These are phyloP conservation scores for Drosophila nr. perissopoda DNA, from an alignment of 2,888 invertebrate species.

Conservation along the genomic window DNA sequence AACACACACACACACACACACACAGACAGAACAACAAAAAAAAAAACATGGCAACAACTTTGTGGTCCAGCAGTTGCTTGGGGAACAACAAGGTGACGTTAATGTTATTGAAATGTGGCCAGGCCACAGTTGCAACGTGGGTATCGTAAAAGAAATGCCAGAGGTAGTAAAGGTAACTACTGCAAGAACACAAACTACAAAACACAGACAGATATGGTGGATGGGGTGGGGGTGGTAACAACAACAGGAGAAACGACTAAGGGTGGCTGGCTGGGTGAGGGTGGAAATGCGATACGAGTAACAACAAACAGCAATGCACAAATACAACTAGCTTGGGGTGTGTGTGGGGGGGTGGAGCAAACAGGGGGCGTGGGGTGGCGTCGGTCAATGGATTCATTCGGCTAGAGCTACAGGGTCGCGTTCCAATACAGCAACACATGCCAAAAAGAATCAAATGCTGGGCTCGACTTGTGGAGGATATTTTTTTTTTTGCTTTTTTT, in stretches of 20 bases:
- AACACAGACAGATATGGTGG: slow-evolving; percentile 23
- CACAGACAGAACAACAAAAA: not conserved
- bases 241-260: slow-evolving; percentile 31
- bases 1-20: not conserved
- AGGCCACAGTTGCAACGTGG: slow-evolving; percentile 52
- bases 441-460: slow-evolving; percentile 53
- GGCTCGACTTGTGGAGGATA: slow-evolving; percentile 29
- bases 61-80: slow-evolving; percentile 52
- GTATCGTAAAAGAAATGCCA: slow-evolving; percentile 70
- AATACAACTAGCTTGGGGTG: slow-evolving; percentile 29
- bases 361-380: not conserved
- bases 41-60: slow-evolving; percentile 46
- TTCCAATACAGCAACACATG: slow-evolving; percentile 54
- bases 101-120: slow-evolving; percentile 73
- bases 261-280: not conserved
- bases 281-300: slow-evolving; percentile 68
- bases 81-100: slow-evolving; percentile 45
- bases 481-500: not conserved
- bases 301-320: slow-evolving; percentile 79
- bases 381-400: slow-evolving; percentile 11
- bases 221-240: not conserved
- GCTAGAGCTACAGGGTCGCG: slow-evolving; percentile 36
- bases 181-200: slow-evolving; percentile 62
- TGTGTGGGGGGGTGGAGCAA: slow-evolving; percentile 3
- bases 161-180: slow-evolving; percentile 62